Base-by-base conservation (phyloP, 2,797 vertebrate genomes). In the Sebastes nivosus region DNA sequence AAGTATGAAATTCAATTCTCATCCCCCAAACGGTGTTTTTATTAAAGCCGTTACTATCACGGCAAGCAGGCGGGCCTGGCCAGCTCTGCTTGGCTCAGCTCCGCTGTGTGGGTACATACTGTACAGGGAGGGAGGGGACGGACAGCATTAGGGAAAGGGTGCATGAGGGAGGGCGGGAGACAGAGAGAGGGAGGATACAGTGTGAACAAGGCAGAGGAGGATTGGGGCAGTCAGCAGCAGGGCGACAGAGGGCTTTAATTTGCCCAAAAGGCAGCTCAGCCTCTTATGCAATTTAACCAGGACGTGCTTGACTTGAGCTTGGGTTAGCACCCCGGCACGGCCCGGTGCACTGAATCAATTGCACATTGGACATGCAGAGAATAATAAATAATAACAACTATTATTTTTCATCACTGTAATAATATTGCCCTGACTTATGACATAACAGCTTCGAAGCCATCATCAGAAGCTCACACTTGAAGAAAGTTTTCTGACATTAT, bases 1-100 rank as follows among this genome's bases (percentile, higher is more conserved):
- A 95, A 95, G 95, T 94, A 95, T 96, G 95, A 95, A 95, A 96
- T 96, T 95, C 94, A 95, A 94, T 96, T 95, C 94, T 94, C 93
- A 93, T 95, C 93, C 94, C 83, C 89, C 91, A 92, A 93, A 95
- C 93, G 60, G 88, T 94, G 93, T 94, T 94, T 93, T 95, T 95
- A 95, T 95, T 94, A 96, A 95, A 95, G 92, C 91, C 55, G 86
- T 89, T 93, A 91, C 94, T 95, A 95, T 96, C 95, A 92, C 90
- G 81, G 91, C 69, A 59, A 85, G 89, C 94, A 95, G 93, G 80
- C 91, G 38, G 91, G 88, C 84, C 80, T 13, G 89, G 92, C 84
- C 87, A 52, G 88, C 91, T 90, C 88, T 76, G 89, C 93, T 77
- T 78, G 89, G 89, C 91, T 90, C 75, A 34, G 84, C 87, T 90